phyloP scores from a whole-genome alignment of 2,797 vertebrate species.

The Columba guinea region DNA sequence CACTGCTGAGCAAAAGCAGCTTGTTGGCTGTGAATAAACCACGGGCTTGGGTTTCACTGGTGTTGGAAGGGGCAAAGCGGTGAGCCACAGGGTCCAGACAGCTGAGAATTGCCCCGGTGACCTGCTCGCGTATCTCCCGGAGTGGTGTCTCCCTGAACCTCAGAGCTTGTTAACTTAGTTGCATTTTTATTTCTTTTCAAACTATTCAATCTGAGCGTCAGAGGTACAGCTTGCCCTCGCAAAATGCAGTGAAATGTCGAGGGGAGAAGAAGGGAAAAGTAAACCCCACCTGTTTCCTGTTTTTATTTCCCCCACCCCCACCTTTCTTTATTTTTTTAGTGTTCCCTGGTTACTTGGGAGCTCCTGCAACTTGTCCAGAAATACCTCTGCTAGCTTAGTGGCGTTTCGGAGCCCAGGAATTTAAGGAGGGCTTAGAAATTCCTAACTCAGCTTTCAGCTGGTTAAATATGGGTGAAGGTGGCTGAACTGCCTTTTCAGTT shows the following conservation, averaged over 20 bases:
- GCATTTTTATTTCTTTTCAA: slow-evolving; percentile 9
- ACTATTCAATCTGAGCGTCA: neutral
- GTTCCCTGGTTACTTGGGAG: slow-evolving; percentile 45
- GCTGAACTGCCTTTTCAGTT: neutral
- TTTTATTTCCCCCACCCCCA: slow-evolving; percentile 52
- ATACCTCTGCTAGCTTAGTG: slow-evolving; percentile 29
- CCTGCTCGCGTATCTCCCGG: neutral
- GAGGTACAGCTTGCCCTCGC: neutral
- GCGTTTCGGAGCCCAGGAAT: slow-evolving; percentile 32
- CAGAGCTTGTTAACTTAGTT: slow-evolving; percentile 27
- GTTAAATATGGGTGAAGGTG: neutral
- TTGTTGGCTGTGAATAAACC: neutral
- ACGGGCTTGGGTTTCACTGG: neutral
- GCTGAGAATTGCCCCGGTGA: neutral
- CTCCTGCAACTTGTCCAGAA: slow-evolving; percentile 65
- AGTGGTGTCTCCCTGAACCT: neutral
- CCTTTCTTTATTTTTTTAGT: slow-evolving; percentile 26
- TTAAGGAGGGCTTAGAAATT: slow-evolving; percentile 53
- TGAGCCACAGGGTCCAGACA: neutral
- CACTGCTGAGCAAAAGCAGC: neutral
- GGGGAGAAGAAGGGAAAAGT: neutral
- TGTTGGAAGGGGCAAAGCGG: slow-evolving; percentile 13
- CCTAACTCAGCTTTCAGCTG: neutral
- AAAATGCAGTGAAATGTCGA: neutral
- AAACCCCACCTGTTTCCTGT: slow-evolving; percentile 68